These are phyloP conservation scores for Brienomyrus brachyistius DNA, from an alignment of 2,113 vertebrate species.

Conservation along the genomic window DNA sequence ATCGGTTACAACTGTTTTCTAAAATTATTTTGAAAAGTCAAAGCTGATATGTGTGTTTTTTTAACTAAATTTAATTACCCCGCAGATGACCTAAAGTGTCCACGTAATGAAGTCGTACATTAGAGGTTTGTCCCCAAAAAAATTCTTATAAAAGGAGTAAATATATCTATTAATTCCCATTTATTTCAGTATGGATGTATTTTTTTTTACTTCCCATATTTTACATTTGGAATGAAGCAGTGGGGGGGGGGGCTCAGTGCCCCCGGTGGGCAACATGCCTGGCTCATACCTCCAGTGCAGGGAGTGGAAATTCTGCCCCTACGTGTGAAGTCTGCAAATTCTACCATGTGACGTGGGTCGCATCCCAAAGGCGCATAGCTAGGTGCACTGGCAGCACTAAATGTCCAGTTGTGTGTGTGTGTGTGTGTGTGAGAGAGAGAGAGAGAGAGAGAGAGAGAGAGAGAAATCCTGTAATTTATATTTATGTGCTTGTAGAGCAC, in stretches of 20 bases:
- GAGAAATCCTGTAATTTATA: background rate
- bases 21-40: conserved; percentile 14
- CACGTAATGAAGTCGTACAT: background rate
- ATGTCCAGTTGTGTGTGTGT: background rate
- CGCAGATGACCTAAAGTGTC: background rate
- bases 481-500: background rate
- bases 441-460: too few relatives aligned
- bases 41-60: background rate
- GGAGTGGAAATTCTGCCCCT: background rate
- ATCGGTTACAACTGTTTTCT: conserved; percentile 14
- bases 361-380: background rate
- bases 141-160: background rate
- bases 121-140: background rate
- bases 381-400: background rate
- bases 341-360: background rate
- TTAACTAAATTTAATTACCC: background rate
- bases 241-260: background rate
- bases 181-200: background rate
- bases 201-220: background rate
- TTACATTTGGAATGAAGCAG: background rate
- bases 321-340: background rate
- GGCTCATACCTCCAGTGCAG: background rate
- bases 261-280: background rate
- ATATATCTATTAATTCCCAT: background rate
- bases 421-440: background rate